Evolutionary conservation across 2,888 invertebrate genomes (phyloP), one percentile per base, ranked within the genome.

Genomic region (Siphlonurus alternatus): DNA sequence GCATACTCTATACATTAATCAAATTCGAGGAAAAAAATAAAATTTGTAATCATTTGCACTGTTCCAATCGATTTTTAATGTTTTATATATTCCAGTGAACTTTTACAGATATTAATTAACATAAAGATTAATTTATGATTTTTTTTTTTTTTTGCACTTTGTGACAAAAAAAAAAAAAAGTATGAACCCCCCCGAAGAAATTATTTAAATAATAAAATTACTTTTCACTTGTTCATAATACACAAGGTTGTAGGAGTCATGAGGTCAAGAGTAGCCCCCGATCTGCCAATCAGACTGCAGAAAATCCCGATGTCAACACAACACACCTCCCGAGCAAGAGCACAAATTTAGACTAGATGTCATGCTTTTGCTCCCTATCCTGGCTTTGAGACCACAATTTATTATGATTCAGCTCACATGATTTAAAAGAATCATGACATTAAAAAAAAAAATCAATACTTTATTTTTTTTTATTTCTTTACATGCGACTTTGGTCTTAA

Each of bases 71-170:
- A 7, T n/a, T 56, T 56, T 20, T 56, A 20, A 38, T 56, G n/a
- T 56, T 56, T 56, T 56, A 10, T 56, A 18, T 18, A 56, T 56
- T 56, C 56, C n/a, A n/a, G 56, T 56, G 56, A 56, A 56, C 5
- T 56, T 56, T 56, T 56, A 56, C 56, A 56, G 56, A 56, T 56
- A 56, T 56, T 56, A 56, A 56, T 20, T n/a, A n/a, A 56, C n/a
- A 56, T 18, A 20, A 56, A 56, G 22, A 56, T 56, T 56, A 18
- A 56, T n/a, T 56, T 56, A 56, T 5, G n/a, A 22, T 56, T 56
- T 56, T 10, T 56, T 7, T n/a, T 5, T 56, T 22, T 20, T 56
- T 56, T 56, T 56, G n/a, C 56, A 56, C 56, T 56, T 56, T 7
- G 56, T 56, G 56, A 56, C 56, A 56, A 56, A 5, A 56, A 56